A percentile compares a stretch with the other conserved stretches of the same genome.
phyloP scores from a whole-genome alignment of 2,888 invertebrate genomes.

The Smittia aterrima region DNA sequence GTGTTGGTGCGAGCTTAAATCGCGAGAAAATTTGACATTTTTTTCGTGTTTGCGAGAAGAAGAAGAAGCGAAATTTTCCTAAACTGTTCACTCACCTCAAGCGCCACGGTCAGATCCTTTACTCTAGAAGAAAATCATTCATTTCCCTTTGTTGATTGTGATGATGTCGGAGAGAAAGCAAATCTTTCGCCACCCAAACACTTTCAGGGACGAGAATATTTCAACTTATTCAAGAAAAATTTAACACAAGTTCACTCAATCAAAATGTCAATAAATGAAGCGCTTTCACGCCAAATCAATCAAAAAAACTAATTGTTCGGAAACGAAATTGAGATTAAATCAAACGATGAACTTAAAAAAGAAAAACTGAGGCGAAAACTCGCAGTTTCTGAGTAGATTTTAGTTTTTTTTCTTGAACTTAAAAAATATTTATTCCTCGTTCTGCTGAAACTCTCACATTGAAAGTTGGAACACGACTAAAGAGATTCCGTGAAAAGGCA shows the following conservation, averaged over 20 bases:
- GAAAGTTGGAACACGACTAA: conserved; percentile 34
- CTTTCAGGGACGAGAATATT: conserved; percentile 38
- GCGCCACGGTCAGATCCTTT: not conserved
- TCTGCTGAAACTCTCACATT: conserved; percentile 30
- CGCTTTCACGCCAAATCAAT: not conserved
- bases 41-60: conserved; percentile 13
- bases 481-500: conserved; percentile 32
- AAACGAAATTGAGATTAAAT: not conserved
- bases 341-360: conserved; percentile 29
- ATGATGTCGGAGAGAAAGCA: not conserved
- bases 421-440: conserved; percentile 35
- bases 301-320: not conserved
- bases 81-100: conserved; percentile 29
- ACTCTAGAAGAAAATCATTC: not conserved
- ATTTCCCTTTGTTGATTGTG: conserved; percentile 11
- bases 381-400: conserved; percentile 35
- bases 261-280: not conserved
- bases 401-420: conserved; percentile 31
- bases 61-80: conserved; percentile 24
- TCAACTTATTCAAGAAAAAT: conserved; percentile 17
- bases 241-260: not conserved
- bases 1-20: conserved; percentile 32
- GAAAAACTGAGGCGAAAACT: conserved; percentile 32
- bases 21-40: conserved; percentile 40
- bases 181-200: not conserved